Evolutionary conservation across 2,797 vertebrate species (phyloP), one percentile per base, ranked within the genome.

Genomic region (Centroberyx gerrardi): DNA sequence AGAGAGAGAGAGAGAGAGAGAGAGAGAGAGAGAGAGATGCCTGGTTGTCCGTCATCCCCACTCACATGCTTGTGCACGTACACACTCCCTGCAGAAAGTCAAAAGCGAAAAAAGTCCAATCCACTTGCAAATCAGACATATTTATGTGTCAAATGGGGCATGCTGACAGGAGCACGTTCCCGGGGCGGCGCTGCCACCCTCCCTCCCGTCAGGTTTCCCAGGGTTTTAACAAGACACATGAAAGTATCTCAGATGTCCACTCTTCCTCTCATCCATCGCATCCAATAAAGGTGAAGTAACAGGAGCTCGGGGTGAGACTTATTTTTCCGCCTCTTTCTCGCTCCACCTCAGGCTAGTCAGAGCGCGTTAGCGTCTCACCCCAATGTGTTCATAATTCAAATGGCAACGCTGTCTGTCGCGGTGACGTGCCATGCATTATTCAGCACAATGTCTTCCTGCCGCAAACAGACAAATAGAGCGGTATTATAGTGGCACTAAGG

Each of bases 371-470:
- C 80, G 74, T 92, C 91, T 91, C 90, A 69, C 68, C 68, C 18
- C 64, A 58, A 75, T 85, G 90, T 92, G 93, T 93, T 95, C 93
- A 95, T 94, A 93, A 95, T 95, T 95, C 91, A 93, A 92, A 93
- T 84, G 88, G 88, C 90, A 91, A 89, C 66, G 85, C 90, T 93
- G 92, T 93, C 91, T 91, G 88, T 90, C 61, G 79, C 61, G 27
- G 68, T 72, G 90, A 90, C 22, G 59, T 15, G 76, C 54, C 75
- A 93, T 95, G 93, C 90, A 95, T 96, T 92, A 95, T 96, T 95
- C 93, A 95, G 79, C 78, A 73, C 82, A 52, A 76, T 38, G 77
- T 87, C 76, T 87, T 79, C 87, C 81, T 83, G 84, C 89, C 80
- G 88, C 93, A 93, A 92, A 93, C 91, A 94, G 89, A 93, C 90